Evolutionary conservation across 2,797 vertebrate genomes (phyloP).

Genomic region (Anguilla megastoma): DNA sequence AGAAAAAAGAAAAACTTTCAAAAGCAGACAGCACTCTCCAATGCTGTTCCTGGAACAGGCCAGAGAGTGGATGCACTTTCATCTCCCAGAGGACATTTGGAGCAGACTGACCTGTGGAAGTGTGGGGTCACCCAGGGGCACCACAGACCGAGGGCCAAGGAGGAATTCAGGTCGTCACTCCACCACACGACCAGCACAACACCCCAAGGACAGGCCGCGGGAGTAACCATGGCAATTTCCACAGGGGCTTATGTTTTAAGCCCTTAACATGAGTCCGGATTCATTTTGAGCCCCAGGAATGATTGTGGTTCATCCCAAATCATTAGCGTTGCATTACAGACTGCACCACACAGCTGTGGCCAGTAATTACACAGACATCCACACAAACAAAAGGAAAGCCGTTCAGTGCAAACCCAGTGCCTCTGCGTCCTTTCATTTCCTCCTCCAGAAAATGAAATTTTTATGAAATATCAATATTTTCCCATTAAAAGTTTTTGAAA

Average conservation of each 20-base stretch:
- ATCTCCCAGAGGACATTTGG: neutral
- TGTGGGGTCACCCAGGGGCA: neutral
- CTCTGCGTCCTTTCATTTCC: neutral
- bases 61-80: neutral
- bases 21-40: neutral
- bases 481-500: neutral
- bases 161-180: neutral
- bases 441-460: neutral
- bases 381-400: neutral
- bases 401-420: neutral
- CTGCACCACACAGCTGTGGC: neutral
- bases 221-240: neutral
- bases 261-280: neutral
- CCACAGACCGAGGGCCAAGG: neutral
- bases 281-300: neutral
- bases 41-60: neutral
- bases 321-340: neutral
- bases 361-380: slow-evolving; percentile 7
- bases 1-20: neutral
- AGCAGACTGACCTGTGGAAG: neutral
- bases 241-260: neutral
- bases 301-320: neutral
- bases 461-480: neutral
- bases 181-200: neutral
- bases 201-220: neutral